Evolutionary conservation across 1,140 invertebrate genomes (phyloP), one percentile per base, ranked within the genome.

Genomic region (Bacillus rossius): DNA sequence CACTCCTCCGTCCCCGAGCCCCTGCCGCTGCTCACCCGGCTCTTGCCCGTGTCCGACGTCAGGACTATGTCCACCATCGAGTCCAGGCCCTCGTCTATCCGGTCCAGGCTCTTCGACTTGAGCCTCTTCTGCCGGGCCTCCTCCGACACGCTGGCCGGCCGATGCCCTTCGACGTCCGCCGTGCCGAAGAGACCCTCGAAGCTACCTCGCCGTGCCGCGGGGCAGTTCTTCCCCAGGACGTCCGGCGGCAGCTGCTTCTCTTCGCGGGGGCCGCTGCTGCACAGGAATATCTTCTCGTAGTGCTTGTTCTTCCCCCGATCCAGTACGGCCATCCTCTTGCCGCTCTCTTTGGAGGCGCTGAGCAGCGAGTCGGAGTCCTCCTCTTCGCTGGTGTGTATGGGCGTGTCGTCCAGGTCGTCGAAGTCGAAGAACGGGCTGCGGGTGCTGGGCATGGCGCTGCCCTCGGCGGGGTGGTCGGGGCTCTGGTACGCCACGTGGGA

Each of bases 41-140:
- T 55, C 8, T 45, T 19, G n/a, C 45, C 51, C 47, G 47, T 19
- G 67, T 79, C 76, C 0, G 73, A 67, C 5, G 80, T 78, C 14
- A 86, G 74, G 1, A 88, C 81, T 17, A 88, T 86, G 64, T 87
- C 82, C 0, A 87, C 80, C 76, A 87, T 81, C 1, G 84, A 80
- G 59, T 89, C 85, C 0, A 88, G 68, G 8, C 85, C 84, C 63
- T 89, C 87, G 63, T 88, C 87, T 4, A 91, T 84, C 49, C 86
- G 79, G 58, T 91, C 88, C 26, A 90, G 71, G 56, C 87, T 90
- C 72, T 90, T 91, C 1, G 85, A 57, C 34, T 43, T 48, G 23
- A 29, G 45, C 13, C 29, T 34, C 41, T 17, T 54, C 14, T 54
- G 19, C 7, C 25, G 37, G 14, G n/a, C 41, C 3, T 20, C 16